Evolutionary conservation across 2,113 vertebrate genomes (phyloP), one percentile per base, ranked within the genome.

Genomic region (Halcyon malimbica): DNA sequence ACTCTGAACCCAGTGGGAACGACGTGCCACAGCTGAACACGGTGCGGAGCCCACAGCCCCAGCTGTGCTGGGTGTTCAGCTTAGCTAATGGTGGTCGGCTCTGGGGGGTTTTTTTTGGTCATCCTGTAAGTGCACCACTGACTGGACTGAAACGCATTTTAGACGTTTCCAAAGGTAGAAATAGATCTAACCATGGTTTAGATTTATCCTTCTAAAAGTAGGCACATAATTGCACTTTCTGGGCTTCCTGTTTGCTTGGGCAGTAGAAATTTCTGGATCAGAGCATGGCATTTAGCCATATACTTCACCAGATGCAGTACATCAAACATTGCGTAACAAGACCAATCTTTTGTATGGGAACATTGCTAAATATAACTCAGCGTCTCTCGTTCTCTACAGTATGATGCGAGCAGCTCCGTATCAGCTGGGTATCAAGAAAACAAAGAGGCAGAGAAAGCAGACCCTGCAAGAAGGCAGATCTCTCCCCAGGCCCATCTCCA

Each of bases 241-340:
- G 53, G 28, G n/a, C 60, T 95, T 94, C 77, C 65, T 75, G 39
- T 90, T 93, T 94, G 67, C 54, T 93, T 26, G 46, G 82, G 88
- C 60, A 82, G 41, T 50, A 92, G 86, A 83, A 81, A 50, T 78
- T 63, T 95, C 80, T 96, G 73, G 68, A 68, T 62, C 42, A 54
- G 57, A 95, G 29, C 51, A 21, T 50, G 56, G 88, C 89, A 75
- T 85, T 84, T 81, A 81, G 77, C 77, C 50, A 20, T 3, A 4
- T 56, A 70, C 46, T 56, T 94, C 51, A 78, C 56, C 51, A 71
- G 50, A 60, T 73, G 65, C 35, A 89, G 73, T 28, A 75, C n/a
- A 84, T 78, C 57, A 64, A 57, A 37, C 24, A 5, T 37, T 82
- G 87, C 76, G 62, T 87, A 83, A 73, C 39, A 50, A 79, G 76